Base-by-base conservation (phyloP, 1,140 invertebrate species). In the Tetramorium simillimum region DNA sequence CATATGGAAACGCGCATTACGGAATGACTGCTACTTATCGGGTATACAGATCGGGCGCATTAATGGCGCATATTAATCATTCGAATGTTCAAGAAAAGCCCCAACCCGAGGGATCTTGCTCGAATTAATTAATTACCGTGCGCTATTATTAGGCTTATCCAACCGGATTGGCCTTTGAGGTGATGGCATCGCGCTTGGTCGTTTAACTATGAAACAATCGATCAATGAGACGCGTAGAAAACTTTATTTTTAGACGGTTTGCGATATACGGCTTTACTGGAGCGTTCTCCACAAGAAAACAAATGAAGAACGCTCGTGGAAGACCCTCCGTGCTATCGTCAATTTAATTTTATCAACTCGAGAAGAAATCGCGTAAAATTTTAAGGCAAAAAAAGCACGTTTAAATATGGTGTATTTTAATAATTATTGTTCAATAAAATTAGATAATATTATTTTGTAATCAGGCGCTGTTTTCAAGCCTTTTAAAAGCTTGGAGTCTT, bases 11-110 rank as follows among this genome's bases (percentile, higher is more conserved):
- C 58, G 40, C 10, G 76, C 7, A 60, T 70, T 80, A 85, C 72
- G 53, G 37, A 58, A 87, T 78, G 70, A 73, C 60, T 21, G 33
- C 85, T 86, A 70, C 49, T 51, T 85, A 85, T 63, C 75, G 56
- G 56, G 51, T 9, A 12, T 70, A 58, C 14, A 16, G 43, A 60
- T 85, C 28, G 43, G 43, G 24, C 51, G 24, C 28, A 67, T 72
- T 70, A 76, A 40, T 24, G 21, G 12, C n/a, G n/a, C 10, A 7
- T 51, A 89, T 78, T 18, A 67, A 90, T 89, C 78, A 73, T 46
- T 58, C 51, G 80, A 87, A 70, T 60, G 73, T 87, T 90, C 85
- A 60, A 78, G 40, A 77, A 62, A 24, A 53, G 28, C 21, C n/a
- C n/a, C 21, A 24, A 69, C 14, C 9, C 28, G 49, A 65, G n/a